A percentile compares a stretch with the other conserved stretches of the same genome.
Evolutionary conservation across 2,113 vertebrate species (phyloP).

Genomic region (Ochotona curzoniae): DNA sequence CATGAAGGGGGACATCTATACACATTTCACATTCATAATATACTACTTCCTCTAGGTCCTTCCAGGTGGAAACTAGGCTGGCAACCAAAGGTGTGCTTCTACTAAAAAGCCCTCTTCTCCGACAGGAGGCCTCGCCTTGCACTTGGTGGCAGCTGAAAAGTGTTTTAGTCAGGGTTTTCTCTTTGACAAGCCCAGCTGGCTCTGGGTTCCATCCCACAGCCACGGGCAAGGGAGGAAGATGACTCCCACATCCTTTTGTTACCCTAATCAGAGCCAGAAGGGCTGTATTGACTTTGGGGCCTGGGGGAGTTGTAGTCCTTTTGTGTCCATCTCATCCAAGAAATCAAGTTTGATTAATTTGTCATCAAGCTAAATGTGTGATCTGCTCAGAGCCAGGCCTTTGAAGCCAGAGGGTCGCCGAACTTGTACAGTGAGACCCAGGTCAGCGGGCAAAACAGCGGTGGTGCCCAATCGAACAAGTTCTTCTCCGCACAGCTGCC

Average conservation of each 20-base stretch:
- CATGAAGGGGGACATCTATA: conserved; percentile 77
- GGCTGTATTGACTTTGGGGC: conserved; percentile 63
- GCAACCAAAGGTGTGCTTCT: conserved; percentile 51
- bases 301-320: conserved; percentile 73
- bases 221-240: conserved; percentile 44
- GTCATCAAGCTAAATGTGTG: conserved; percentile 76
- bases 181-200: conserved; percentile 43
- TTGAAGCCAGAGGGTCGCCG: conserved; percentile 57
- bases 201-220: conserved; percentile 64
- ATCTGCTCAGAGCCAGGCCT: conserved; percentile 69
- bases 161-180: conserved; percentile 74
- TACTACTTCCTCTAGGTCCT: conserved; percentile 70
- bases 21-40: conserved; percentile 70
- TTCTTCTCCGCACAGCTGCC: neutral
- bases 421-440: neutral
- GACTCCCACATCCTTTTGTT: conserved; percentile 76
- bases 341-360: conserved; percentile 84
- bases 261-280: conserved; percentile 79
- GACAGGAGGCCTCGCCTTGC: conserved; percentile 73
- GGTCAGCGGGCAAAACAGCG: neutral
- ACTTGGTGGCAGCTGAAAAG: conserved; percentile 71
- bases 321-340: conserved; percentile 77
- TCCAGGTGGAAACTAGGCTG: conserved; percentile 63
- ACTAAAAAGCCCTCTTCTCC: conserved; percentile 68
- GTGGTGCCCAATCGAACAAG: neutral